Percentiles rank a stretch among this genome's conserved stretches.
These are phyloP conservation scores for Drosophila pegasa DNA, from an alignment of 2,888 invertebrate species.

Conservation along the genomic window DNA sequence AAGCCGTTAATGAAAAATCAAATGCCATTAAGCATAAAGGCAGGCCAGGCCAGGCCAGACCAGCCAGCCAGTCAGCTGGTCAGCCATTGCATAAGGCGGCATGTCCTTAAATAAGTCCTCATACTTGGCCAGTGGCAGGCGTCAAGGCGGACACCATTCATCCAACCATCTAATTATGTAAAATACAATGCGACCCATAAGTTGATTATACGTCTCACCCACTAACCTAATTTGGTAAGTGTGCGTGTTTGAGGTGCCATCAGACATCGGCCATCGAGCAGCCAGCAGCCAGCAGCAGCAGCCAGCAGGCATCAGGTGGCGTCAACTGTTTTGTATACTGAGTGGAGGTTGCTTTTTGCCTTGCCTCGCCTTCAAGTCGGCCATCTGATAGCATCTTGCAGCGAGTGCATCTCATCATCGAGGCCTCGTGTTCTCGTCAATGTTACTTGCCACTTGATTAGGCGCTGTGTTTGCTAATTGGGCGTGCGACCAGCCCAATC, in stretches of 20 bases:
- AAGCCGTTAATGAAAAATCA: conserved; percentile 72
- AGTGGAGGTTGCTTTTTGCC: conserved; percentile 40
- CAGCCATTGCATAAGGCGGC: conserved; percentile 20
- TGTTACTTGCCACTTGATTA: conserved; percentile 79
- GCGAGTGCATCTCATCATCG: conserved; percentile 52
- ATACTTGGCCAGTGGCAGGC: conserved; percentile 47
- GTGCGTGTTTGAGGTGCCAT: conserved; percentile 28
- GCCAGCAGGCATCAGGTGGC: conserved; percentile 39
- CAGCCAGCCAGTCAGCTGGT: not conserved
- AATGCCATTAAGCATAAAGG: conserved; percentile 34
- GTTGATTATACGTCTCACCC: conserved; percentile 79
- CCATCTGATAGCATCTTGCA: conserved; percentile 54
- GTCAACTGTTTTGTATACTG: conserved; percentile 54
- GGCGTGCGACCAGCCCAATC: conserved; percentile 25
- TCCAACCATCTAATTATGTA: conserved; percentile 73
- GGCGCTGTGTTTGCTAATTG: conserved; percentile 64
- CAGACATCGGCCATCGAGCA: conserved; percentile 10
- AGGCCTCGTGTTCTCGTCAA: conserved; percentile 58
- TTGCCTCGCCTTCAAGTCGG: conserved; percentile 52
- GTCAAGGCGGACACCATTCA: conserved; percentile 56
- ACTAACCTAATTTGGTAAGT: conserved; percentile 70
- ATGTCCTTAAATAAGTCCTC: conserved; percentile 48
- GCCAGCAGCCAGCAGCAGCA: conserved; percentile 32
- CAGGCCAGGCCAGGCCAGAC: not conserved
- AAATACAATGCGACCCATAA: conserved; percentile 71